Evolutionary conservation across 1,140 invertebrate genomes (phyloP).

Genomic region (Magallana angulata): DNA sequence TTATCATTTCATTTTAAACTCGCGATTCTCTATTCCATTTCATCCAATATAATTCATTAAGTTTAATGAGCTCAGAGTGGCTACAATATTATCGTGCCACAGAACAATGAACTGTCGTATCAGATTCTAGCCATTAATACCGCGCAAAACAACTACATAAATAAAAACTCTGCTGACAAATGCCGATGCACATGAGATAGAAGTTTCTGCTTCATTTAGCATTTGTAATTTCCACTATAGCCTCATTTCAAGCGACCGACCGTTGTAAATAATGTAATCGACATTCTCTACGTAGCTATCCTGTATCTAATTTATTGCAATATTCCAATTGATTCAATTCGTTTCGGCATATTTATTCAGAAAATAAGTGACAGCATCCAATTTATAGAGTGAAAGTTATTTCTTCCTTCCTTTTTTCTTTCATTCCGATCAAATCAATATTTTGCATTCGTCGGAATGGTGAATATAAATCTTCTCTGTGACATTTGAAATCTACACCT

Average conservation of each 20-base stretch:
- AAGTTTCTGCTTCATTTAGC: neutral
- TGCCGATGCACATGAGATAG: neutral
- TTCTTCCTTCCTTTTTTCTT: neutral
- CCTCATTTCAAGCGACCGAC: neutral
- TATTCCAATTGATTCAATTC: neutral
- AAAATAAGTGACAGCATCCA: conserved; percentile 7
- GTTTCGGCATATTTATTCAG: conserved; percentile 29
- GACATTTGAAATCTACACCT: no score
- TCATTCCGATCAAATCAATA: conserved; percentile 4
- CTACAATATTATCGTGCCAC: neutral
- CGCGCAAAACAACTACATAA: neutral
- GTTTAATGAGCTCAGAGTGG: conserved; percentile 4
- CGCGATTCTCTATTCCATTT: neutral
- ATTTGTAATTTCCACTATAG: neutral
- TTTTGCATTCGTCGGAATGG: neutral
- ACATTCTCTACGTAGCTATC: neutral
- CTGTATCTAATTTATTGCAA: conserved; percentile 4
- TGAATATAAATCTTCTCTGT: no score
- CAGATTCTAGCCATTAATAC: neutral
- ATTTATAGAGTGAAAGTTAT: neutral
- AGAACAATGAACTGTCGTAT: neutral
- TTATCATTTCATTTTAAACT: neutral
- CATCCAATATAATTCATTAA: conserved; percentile 12
- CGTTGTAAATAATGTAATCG: neutral
- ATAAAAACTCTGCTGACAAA: conserved; percentile 16